A percentile compares a stretch with the other conserved stretches of the same genome.
Conservation (phyloP, 2,797 vertebrate genomes). For the Falco berigora region DNA sequence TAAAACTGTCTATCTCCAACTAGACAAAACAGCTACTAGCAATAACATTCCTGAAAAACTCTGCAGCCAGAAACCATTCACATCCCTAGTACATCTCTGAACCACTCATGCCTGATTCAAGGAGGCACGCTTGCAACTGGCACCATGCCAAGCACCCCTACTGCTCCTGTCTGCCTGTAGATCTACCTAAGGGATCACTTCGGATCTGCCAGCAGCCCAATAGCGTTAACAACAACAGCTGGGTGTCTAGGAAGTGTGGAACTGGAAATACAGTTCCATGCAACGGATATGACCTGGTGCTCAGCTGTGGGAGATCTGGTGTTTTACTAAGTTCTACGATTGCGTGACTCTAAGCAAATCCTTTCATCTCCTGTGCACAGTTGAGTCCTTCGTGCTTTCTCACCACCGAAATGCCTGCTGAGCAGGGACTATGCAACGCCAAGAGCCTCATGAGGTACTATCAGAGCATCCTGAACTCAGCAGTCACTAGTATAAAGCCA, state of each 20-base stretch:
- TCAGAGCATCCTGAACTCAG: background rate
- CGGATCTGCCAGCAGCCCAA: background rate
- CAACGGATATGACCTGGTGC: background rate
- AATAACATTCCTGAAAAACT: background rate
- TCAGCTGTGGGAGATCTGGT: background rate
- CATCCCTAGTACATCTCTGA: background rate
- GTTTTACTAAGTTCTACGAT: background rate
- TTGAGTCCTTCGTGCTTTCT: accelerated
- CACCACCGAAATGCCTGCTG: background rate
- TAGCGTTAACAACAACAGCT: background rate
- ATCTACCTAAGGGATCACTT: background rate
- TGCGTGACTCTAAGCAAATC: background rate
- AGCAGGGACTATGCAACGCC: background rate
- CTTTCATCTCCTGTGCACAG: background rate
- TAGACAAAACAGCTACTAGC: background rate
- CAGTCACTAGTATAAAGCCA: background rate
- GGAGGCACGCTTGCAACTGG: background rate
- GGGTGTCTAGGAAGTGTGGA: background rate
- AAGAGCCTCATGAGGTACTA: background rate
- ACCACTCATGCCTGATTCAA: background rate
- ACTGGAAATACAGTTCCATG: background rate
- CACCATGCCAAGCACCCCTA: background rate
- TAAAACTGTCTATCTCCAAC: background rate
- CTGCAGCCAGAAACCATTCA: background rate
- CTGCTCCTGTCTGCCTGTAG: background rate